These are phyloP conservation scores for Phalera bucephala DNA, from an alignment of 2,888 invertebrate genomes.

Conservation along the genomic window DNA sequence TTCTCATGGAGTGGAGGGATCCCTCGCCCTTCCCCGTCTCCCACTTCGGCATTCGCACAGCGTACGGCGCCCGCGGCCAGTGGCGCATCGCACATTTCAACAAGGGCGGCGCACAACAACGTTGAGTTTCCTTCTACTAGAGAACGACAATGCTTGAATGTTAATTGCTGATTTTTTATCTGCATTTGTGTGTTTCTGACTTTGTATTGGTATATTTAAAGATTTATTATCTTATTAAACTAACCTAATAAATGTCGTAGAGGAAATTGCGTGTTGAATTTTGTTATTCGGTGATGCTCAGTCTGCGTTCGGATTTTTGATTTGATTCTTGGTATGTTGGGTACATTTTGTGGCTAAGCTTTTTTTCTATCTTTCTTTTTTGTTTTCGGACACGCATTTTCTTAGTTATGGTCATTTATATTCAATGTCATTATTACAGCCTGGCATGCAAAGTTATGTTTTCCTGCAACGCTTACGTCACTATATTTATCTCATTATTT, in stretches of 20 bases:
- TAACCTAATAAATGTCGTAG: constrained; percentile 29
- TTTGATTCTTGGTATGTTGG: constrained; percentile 67
- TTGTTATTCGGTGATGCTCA: constrained; percentile 15
- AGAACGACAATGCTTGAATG: constrained; percentile 49
- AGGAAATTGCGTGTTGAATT: constrained; percentile 33
- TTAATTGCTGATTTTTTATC: constrained; percentile 51
- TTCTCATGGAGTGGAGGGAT: constrained; percentile 84
- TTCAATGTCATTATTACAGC: too few relatives aligned
- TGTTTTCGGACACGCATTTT: constrained; percentile 14
- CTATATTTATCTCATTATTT: too few relatives aligned
- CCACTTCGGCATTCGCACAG: constrained; percentile 85
- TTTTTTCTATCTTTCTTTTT: constrained; percentile 10
- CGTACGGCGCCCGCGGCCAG: constrained; percentile 85
- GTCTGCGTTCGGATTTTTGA: constrained; percentile 40
- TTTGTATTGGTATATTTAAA: not conserved
- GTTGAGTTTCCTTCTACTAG: constrained; percentile 60
- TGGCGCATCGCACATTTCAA: constrained; percentile 82
- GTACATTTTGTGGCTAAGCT: constrained; percentile 68
- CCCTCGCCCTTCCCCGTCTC: constrained; percentile 83
- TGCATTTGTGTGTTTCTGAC: constrained; percentile 13
- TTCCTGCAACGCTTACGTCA: too few relatives aligned
- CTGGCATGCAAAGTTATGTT: too few relatives aligned
- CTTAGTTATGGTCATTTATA: constrained; percentile 5
- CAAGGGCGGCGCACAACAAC: constrained; percentile 41
- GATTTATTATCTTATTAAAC: constrained; percentile 4